Evolutionary conservation across 2,113 vertebrate genomes (phyloP).

Genomic region (Hoplias malabaricus): DNA sequence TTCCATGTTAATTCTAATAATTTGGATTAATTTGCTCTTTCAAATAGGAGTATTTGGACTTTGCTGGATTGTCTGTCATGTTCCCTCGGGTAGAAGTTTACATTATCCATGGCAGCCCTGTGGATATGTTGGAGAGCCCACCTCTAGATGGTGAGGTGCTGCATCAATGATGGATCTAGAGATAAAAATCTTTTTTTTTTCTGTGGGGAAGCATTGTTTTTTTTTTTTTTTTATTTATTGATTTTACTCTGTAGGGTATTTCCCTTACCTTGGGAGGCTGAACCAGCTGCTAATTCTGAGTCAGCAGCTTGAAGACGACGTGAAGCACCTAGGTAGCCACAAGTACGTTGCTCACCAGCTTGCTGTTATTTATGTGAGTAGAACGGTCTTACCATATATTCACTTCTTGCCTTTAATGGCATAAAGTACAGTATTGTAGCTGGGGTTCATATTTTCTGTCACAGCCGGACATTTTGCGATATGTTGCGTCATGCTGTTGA

Average conservation of each 20-base stretch:
- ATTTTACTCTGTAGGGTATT: slow-evolving; percentile 67
- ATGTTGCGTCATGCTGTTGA: too few species aligned
- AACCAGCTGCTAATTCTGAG: slow-evolving; percentile 80
- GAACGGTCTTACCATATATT: neutral
- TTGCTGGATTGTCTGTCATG: slow-evolving; percentile 72
- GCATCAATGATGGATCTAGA: neutral
- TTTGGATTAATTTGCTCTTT: neutral
- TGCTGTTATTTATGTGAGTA: slow-evolving; percentile 78
- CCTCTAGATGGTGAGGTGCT: slow-evolving; percentile 73
- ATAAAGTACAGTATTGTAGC: neutral
- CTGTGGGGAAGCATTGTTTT: neutral
- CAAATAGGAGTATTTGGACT: slow-evolving; percentile 78
- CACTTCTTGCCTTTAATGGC: too few species aligned
- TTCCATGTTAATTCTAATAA: neutral
- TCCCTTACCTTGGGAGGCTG: slow-evolving; percentile 73
- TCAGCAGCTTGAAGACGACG: slow-evolving; percentile 79
- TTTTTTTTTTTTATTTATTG: neutral
- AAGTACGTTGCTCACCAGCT: slow-evolving; percentile 82
- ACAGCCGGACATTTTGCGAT: too few species aligned
- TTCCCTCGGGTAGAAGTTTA: slow-evolving; percentile 82
- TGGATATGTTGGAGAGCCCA: slow-evolving; percentile 79
- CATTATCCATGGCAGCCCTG: slow-evolving; percentile 78
- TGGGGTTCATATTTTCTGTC: neutral
- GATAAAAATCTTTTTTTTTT: neutral
- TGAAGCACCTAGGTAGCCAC: slow-evolving; percentile 79